These are phyloP conservation scores for Drosophila subquinaria DNA, from an alignment of 2,888 invertebrate species.

Conservation along the genomic window DNA sequence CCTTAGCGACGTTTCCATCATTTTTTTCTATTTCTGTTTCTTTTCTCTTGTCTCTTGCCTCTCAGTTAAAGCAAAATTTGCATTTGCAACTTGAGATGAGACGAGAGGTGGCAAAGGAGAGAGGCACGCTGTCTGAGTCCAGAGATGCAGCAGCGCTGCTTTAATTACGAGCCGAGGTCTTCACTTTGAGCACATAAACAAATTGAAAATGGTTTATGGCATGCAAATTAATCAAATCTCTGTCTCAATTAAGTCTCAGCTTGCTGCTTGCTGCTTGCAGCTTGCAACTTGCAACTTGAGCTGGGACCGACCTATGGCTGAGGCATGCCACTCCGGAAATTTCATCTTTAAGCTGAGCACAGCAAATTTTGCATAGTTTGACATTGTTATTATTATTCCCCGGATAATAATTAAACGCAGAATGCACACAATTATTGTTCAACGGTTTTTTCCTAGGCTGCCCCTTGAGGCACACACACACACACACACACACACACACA, in stretches of 20 bases:
- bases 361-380: conserved; percentile 17
- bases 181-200: conserved; percentile 70
- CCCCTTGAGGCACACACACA: conserved; percentile 5
- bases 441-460: not conserved
- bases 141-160: conserved; percentile 60
- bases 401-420: conserved; percentile 48
- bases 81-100: conserved; percentile 29
- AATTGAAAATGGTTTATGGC: conserved; percentile 79
- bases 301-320: not conserved
- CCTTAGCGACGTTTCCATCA: conserved; percentile 61
- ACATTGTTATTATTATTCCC: conserved; percentile 20
- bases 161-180: conserved; percentile 60
- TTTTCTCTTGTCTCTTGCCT: not conserved
- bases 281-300: not conserved
- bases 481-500: not conserved
- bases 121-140: conserved; percentile 18
- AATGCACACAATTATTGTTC: conserved; percentile 28
- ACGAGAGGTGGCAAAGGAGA: not conserved
- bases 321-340: conserved; percentile 33
- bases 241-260: conserved; percentile 64
- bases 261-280: conserved; percentile 1
- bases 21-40: not conserved
- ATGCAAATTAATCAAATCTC: conserved; percentile 78
- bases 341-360: conserved; percentile 22
- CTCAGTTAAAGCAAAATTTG: conserved; percentile 21